Percentiles rank a stretch among this genome's conserved stretches.
Conservation (phyloP, 2,888 invertebrate species). For the Melanotus villosus region DNA sequence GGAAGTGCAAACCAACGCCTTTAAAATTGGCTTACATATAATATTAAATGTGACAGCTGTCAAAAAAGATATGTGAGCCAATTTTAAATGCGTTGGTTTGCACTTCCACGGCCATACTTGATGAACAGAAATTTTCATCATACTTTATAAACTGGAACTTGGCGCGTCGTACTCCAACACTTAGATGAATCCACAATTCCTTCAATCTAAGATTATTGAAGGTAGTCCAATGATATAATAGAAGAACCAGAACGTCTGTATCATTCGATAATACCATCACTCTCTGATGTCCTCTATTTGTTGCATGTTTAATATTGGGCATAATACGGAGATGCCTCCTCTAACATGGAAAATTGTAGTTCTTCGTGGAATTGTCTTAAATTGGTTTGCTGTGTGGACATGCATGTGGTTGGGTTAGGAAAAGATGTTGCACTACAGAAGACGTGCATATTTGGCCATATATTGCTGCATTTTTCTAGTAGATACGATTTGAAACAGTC, state of each 20-base stretch:
- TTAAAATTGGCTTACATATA: too few relatives aligned
- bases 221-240: slow-evolving; percentile 1
- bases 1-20: too few relatives aligned
- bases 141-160: background rate
- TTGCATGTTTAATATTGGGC: background rate
- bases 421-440: background rate
- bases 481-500: slow-evolving; percentile 5
- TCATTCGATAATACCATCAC: slow-evolving; percentile 4
- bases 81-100: too few relatives aligned
- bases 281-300: background rate
- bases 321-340: background rate
- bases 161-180: background rate
- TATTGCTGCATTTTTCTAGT: background rate
- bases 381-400: background rate
- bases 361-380: slow-evolving; percentile 1
- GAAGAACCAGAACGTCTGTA: background rate
- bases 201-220: slow-evolving; percentile 1
- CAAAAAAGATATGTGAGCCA: too few relatives aligned
- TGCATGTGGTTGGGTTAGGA: background rate
- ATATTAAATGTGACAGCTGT: too few relatives aligned
- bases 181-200: background rate
- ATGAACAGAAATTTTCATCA: too few relatives aligned
- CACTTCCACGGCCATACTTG: too few relatives aligned
- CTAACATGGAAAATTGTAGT: slow-evolving; percentile 3
- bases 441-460: slow-evolving; percentile 2